A percentile compares a stretch with the other conserved stretches of the same genome.
These are phyloP conservation scores for Eumeta japonica DNA, from an alignment of 1,140 invertebrate genomes.

Conservation along the genomic window DNA sequence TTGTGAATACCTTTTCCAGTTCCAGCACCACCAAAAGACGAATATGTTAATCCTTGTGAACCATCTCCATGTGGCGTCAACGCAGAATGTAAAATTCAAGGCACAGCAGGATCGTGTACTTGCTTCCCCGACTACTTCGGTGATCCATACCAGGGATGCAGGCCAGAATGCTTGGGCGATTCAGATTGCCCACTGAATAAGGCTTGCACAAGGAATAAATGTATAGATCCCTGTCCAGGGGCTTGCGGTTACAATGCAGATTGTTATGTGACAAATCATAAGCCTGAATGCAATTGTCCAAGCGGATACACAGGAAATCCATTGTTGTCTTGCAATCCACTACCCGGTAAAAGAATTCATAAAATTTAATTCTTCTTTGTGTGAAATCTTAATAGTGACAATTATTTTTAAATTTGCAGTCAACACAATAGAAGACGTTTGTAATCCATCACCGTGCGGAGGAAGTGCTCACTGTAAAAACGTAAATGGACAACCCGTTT, in stretches of 20 bases:
- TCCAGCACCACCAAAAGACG: conserved; percentile 46
- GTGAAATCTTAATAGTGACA: neutral
- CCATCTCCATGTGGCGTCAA: conserved; percentile 77
- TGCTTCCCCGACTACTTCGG: conserved; percentile 73
- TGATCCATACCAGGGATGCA: conserved; percentile 76
- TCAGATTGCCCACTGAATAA: conserved; percentile 74
- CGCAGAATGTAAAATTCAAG: conserved; percentile 64
- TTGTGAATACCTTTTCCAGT: conserved; percentile 42
- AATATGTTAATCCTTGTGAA: conserved; percentile 64
- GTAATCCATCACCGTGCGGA: conserved; percentile 54
- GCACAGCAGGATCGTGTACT: conserved; percentile 67
- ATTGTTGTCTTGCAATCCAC: conserved; percentile 61
- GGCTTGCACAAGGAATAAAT: conserved; percentile 77
- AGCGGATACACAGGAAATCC: conserved; percentile 74
- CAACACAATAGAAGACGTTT: conserved; percentile 56
- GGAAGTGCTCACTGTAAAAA: conserved; percentile 39
- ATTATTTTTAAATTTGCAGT: conserved; percentile 4
- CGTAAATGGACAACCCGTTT: conserved; percentile 56
- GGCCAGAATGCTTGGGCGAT: conserved; percentile 76
- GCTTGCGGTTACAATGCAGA: conserved; percentile 78
- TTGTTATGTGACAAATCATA: conserved; percentile 76
- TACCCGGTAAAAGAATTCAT: conserved; percentile 28
- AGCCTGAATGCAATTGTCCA: conserved; percentile 76
- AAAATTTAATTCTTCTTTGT: conserved; percentile 1
- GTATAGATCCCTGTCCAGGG: conserved; percentile 76